Conservation (phyloP, 2,113 vertebrate genomes). For the Thalassarche chlororhynchos region DNA sequence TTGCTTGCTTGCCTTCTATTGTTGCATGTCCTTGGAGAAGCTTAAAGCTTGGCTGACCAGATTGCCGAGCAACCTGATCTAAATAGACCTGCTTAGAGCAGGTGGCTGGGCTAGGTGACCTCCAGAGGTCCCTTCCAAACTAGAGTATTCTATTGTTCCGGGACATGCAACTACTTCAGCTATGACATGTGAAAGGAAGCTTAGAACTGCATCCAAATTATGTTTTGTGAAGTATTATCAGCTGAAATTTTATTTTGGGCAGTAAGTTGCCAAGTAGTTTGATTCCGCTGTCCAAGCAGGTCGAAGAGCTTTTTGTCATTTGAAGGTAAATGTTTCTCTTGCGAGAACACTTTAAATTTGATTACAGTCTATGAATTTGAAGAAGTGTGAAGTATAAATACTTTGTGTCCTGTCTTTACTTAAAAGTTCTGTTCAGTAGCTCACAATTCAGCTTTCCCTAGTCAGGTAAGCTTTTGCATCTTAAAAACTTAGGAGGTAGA, state of each 20-base stretch:
- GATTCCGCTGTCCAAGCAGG: background rate
- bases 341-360: background rate
- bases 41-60: background rate
- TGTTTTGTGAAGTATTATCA: background rate
- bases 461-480: background rate
- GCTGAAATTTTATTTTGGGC: background rate
- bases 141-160: background rate
- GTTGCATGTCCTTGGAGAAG: background rate
- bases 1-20: background rate
- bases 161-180: background rate
- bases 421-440: background rate
- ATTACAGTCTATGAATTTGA: background rate
- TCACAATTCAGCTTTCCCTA: rapidly evolving
- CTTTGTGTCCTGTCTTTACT: background rate
- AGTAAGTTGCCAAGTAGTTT: background rate
- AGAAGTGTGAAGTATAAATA: background rate
- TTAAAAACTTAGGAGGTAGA: background rate
- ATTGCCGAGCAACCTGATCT: background rate
- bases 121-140: background rate
- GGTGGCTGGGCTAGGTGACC: background rate
- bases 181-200: background rate
- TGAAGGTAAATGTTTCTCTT: background rate
- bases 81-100: background rate
- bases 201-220: background rate
- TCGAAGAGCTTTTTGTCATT: background rate